A percentile compares a stretch with the other conserved stretches of the same genome.
Evolutionary conservation across 1,140 invertebrate species (phyloP).

Genomic region (Daktulosphaira vitifoliae): DNA sequence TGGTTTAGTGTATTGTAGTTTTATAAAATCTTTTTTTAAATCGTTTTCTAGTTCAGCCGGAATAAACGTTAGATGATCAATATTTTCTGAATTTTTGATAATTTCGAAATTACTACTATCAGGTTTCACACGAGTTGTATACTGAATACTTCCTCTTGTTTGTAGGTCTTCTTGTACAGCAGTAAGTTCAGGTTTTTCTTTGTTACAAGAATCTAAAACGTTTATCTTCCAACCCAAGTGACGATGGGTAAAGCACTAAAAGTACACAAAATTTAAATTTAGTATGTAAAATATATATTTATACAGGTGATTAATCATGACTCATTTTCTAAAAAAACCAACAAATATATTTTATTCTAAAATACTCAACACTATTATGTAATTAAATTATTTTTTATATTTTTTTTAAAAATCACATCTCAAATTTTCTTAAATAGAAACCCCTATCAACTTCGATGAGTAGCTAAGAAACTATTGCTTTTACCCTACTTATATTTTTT

Average conservation of each 20-base stretch:
- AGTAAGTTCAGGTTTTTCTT: constrained; percentile 46
- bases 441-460: too few species aligned
- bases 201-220: constrained; percentile 71
- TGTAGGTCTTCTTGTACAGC: constrained; percentile 51
- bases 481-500: too few species aligned
- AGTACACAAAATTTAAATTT: constrained; percentile 38
- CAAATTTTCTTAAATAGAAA: too few species aligned
- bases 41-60: not conserved
- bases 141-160: constrained; percentile 54
- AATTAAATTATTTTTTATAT: too few species aligned
- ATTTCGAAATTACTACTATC: constrained; percentile 36
- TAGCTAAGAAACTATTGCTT: too few species aligned
- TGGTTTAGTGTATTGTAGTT: not conserved
- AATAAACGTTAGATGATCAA: not conserved
- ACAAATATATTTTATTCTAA: not conserved
- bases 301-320: too few species aligned
- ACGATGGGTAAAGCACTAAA: constrained; percentile 82
- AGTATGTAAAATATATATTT: too few species aligned
- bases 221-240: constrained; percentile 92
- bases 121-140: constrained; percentile 61
- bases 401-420: too few species aligned
- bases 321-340: not conserved
- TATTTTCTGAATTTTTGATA: not conserved
- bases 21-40: constrained; percentile 10
- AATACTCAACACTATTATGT: not conserved